Conservation (phyloP, 2,797 vertebrate genomes). For the Trichosurus vulpecula region DNA sequence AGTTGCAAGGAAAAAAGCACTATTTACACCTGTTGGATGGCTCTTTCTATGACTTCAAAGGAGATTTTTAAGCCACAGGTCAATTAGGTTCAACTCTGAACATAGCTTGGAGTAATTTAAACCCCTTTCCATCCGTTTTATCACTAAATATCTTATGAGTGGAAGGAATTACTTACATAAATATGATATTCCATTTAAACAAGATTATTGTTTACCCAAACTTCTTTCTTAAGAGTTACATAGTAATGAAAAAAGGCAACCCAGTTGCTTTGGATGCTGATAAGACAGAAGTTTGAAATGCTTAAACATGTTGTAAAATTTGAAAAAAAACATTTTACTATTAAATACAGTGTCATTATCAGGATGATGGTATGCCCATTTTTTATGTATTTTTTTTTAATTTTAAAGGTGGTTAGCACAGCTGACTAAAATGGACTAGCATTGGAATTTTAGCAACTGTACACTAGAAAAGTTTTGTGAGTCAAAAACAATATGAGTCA, state of each 20-base stretch:
- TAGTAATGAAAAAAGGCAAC: slow-evolving; percentile 27
- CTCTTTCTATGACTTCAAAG: neutral
- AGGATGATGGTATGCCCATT: slow-evolving; percentile 13
- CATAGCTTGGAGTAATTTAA: neutral
- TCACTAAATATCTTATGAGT: slow-evolving; percentile 21
- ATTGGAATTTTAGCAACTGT: slow-evolving; percentile 28
- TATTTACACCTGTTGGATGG: neutral
- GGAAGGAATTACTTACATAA: neutral
- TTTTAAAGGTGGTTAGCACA: slow-evolving; percentile 3
- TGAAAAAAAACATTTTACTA: slow-evolving; percentile 36
- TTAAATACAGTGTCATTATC: slow-evolving; percentile 30
- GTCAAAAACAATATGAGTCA: slow-evolving; percentile 16
- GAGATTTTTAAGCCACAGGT: neutral
- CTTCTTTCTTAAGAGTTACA: neutral
- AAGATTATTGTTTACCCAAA: neutral
- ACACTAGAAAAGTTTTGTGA: slow-evolving; percentile 16
- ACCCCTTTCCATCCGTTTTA: neutral
- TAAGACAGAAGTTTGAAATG: neutral
- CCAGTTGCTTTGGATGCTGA: neutral
- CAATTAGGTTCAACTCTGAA: neutral
- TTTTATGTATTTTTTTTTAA: neutral
- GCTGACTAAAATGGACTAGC: neutral
- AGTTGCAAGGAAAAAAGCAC: too few relatives aligned
- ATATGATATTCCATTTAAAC: slow-evolving; percentile 10
- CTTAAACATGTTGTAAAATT: slow-evolving; percentile 24